These are phyloP conservation scores for Ditylenchus weischeri DNA, from an alignment of 2,888 invertebrate species.

Conservation along the genomic window DNA sequence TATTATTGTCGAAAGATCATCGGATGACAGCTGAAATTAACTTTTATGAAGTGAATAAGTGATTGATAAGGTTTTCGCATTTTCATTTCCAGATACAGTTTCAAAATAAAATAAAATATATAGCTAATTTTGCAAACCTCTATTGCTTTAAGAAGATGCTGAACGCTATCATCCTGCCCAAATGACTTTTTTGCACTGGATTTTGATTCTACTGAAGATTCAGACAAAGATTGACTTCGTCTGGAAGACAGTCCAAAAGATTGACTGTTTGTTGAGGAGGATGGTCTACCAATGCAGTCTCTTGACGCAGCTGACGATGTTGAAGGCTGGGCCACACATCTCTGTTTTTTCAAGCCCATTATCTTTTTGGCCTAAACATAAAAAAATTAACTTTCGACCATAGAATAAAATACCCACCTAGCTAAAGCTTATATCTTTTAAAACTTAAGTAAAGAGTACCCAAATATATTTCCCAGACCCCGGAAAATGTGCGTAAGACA, in stretches of 20 bases:
- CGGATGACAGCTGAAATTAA: constrained; percentile 28
- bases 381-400: too few relatives aligned
- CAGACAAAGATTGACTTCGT: too few relatives aligned
- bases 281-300: too few relatives aligned
- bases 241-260: too few relatives aligned
- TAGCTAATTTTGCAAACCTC: constrained; percentile 24
- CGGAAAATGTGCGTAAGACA: too few relatives aligned
- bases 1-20: constrained; percentile 32
- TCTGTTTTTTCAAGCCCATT: not conserved
- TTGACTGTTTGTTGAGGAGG: too few relatives aligned
- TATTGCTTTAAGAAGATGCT: constrained; percentile 35
- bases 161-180: constrained; percentile 21
- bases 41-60: constrained; percentile 9
- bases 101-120: constrained; percentile 19
- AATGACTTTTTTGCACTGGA: not conserved
- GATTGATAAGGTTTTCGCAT: not conserved
- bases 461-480: too few relatives aligned
- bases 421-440: too few relatives aligned
- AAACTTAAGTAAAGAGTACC: too few relatives aligned
- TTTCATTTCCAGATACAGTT: not conserved
- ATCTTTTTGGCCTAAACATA: too few relatives aligned
- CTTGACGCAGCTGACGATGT: not conserved
- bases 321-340: constrained; percentile 4
- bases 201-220: too few relatives aligned
- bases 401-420: too few relatives aligned